These are phyloP conservation scores for Phaetusa simplex DNA, from an alignment of 2,113 vertebrate genomes.

Conservation along the genomic window DNA sequence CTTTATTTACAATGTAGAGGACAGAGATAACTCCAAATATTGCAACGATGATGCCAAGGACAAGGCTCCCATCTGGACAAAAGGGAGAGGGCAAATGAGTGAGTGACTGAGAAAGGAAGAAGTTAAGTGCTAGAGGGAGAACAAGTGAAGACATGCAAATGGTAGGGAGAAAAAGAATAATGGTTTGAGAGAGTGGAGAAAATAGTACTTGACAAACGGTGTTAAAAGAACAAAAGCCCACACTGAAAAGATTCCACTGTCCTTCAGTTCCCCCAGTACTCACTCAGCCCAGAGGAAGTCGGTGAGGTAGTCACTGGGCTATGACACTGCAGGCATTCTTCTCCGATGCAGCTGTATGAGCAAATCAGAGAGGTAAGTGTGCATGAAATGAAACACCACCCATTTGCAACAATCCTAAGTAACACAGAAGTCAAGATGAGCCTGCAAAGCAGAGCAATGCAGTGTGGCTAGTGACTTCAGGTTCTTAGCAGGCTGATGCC, in stretches of 20 bases:
- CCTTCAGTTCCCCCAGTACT: background rate
- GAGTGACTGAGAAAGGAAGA: background rate
- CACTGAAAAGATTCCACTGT: background rate
- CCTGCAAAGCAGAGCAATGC: background rate
- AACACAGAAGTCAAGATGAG: background rate
- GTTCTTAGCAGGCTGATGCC: background rate
- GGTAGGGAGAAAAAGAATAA: background rate
- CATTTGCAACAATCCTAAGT: background rate
- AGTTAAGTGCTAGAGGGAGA: background rate
- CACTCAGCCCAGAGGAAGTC: background rate
- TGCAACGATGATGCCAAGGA: background rate
- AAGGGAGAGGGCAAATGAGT: background rate
- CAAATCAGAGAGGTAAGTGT: background rate
- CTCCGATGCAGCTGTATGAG: slow-evolving; percentile 43
- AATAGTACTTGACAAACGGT: background rate
- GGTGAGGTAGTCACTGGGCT: background rate
- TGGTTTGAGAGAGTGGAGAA: background rate
- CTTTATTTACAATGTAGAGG: background rate
- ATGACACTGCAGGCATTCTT: slow-evolving; percentile 32
- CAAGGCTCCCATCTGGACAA: background rate
- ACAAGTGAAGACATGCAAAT: background rate
- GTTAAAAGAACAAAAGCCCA: background rate
- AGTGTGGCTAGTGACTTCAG: background rate
- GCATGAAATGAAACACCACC: background rate
- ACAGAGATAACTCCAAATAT: slow-evolving; percentile 7